Conservation (phyloP, 2,797 vertebrate genomes). For the Fistularia tabacaria region DNA sequence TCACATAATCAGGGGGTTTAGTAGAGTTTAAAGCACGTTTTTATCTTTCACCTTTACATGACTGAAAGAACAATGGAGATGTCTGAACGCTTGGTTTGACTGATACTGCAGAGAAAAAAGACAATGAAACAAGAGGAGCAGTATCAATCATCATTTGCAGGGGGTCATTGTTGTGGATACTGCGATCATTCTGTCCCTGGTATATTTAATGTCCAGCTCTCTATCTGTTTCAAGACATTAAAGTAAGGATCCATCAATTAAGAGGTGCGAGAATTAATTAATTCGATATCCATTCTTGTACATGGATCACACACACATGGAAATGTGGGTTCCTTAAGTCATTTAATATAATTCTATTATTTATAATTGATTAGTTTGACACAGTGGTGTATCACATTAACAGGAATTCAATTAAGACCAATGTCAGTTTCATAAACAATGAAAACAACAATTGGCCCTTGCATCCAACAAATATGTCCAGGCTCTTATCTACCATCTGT, state of each 20-base stretch:
- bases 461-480: constrained; percentile 22
- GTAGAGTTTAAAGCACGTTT: background rate
- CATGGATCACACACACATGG: too few relatives aligned
- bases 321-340: constrained; percentile 7
- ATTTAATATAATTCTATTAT: constrained; percentile 8
- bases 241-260: too few relatives aligned
- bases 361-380: constrained; percentile 55
- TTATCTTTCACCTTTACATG: constrained; percentile 33
- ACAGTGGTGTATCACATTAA: constrained; percentile 16
- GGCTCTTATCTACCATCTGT: constrained; percentile 48
- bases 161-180: constrained; percentile 47
- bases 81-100: constrained; percentile 36
- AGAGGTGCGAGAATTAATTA: too few relatives aligned
- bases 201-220: too few relatives aligned
- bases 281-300: too few relatives aligned
- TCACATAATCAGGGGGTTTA: constrained; percentile 5
- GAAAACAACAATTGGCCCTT: constrained; percentile 17
- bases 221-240: too few relatives aligned
- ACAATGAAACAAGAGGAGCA: constrained; percentile 44
- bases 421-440: constrained; percentile 7
- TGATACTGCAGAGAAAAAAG: constrained; percentile 42
- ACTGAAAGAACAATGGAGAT: constrained; percentile 31
- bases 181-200: constrained; percentile 7
- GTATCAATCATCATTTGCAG: constrained; percentile 61
- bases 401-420: constrained; percentile 31